These are phyloP conservation scores for Diaperis boleti DNA, from an alignment of 2,888 invertebrate species.

Conservation along the genomic window DNA sequence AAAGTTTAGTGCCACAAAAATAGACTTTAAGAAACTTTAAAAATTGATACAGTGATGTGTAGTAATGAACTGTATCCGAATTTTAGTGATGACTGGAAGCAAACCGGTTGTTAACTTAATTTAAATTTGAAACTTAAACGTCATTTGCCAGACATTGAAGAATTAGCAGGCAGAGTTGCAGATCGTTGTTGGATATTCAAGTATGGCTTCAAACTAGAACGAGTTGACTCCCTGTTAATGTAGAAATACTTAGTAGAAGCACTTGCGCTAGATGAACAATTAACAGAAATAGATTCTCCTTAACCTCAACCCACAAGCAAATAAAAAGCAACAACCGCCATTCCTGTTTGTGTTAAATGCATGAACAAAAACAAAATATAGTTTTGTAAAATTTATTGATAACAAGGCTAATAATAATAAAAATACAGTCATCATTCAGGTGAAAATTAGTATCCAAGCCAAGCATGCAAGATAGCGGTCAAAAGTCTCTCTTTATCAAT, in stretches of 20 bases:
- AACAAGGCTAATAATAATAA: conserved; percentile 25
- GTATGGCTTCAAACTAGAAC: conserved; percentile 81
- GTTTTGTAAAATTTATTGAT: conserved; percentile 41
- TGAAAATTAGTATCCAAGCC: conserved; percentile 38
- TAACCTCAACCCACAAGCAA: conserved; percentile 23
- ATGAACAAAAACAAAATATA: conserved; percentile 31
- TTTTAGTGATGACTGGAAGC: conserved; percentile 47
- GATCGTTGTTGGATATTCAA: conserved; percentile 84
- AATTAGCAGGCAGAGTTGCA: conserved; percentile 88
- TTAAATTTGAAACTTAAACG: conserved; percentile 41
- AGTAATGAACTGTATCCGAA: conserved; percentile 44
- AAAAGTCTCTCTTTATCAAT: conserved; percentile 25
- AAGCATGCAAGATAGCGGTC: conserved; percentile 41
- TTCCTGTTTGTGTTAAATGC: neutral
- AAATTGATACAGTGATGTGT: conserved; percentile 42
- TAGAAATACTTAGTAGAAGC: conserved; percentile 36
- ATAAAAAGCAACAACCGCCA: conserved; percentile 19
- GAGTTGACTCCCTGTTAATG: conserved; percentile 78
- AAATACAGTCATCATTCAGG: conserved; percentile 41
- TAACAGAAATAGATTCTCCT: conserved; percentile 1
- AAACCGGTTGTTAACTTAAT: conserved; percentile 27
- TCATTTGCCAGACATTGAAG: conserved; percentile 76
- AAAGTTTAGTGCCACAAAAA: conserved; percentile 50
- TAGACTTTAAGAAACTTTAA: conserved; percentile 48
- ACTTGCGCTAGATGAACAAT: neutral